Conservation (phyloP, 2,113 vertebrate species). For the Phrynosoma platyrhinos region DNA sequence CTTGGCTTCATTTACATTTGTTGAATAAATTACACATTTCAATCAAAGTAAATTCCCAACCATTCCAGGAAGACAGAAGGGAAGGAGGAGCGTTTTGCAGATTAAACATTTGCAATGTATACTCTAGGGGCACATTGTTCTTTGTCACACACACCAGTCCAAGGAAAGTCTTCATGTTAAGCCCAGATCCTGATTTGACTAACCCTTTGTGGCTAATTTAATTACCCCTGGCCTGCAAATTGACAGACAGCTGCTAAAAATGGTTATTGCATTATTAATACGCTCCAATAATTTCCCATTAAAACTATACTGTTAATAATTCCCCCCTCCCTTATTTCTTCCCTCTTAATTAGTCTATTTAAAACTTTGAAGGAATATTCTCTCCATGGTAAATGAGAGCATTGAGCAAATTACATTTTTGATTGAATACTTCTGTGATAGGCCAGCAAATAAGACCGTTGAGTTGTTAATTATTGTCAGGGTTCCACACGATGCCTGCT, state of each 20-base stretch:
- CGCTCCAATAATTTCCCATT: constrained; percentile 83
- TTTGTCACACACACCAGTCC: constrained; percentile 1
- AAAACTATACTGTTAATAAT: constrained; percentile 85
- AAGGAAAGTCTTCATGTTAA: constrained; percentile 15
- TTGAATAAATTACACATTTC: neutral
- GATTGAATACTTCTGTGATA: constrained; percentile 86
- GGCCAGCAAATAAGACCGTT: constrained; percentile 84
- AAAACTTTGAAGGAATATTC: constrained; percentile 85
- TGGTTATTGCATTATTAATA: constrained; percentile 86
- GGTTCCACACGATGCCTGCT: constrained; percentile 79
- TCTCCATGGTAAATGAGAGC: constrained; percentile 81
- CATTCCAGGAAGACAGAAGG: neutral
- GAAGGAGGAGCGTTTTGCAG: neutral
- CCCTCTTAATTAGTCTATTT: constrained; percentile 87
- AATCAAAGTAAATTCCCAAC: neutral
- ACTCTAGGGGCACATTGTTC: neutral
- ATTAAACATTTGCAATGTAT: neutral
- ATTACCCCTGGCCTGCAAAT: constrained; percentile 77
- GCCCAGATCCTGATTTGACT: constrained; percentile 66
- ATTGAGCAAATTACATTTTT: constrained; percentile 85
- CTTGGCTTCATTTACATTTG: neutral
- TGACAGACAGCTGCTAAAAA: constrained; percentile 85
- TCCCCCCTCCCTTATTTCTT: constrained; percentile 76
- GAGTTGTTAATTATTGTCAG: constrained; percentile 88
- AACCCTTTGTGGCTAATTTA: constrained; percentile 82